Conservation (phyloP, 2,113 vertebrate genomes). For the Hippolais icterina region DNA sequence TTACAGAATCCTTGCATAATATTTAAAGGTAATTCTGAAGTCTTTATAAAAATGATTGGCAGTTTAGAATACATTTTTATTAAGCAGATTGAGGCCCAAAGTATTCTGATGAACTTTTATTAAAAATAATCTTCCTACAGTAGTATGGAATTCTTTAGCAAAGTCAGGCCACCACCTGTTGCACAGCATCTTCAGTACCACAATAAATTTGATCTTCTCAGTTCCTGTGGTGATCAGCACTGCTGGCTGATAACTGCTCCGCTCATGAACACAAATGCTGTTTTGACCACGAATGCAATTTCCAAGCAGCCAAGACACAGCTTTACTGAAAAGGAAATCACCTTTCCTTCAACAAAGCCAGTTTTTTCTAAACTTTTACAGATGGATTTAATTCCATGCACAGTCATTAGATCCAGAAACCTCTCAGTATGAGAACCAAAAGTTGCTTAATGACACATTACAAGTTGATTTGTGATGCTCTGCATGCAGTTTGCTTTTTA, state of each 20-base stretch:
- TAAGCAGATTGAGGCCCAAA: neutral
- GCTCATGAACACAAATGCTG: neutral
- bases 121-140: neutral
- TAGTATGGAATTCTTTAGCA: neutral
- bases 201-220: neutral
- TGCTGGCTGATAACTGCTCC: neutral
- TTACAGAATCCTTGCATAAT: neutral
- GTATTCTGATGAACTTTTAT: neutral
- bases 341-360: neutral
- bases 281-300: neutral
- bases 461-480: neutral
- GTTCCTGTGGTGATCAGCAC: neutral
- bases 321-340: slow-evolving; percentile 25
- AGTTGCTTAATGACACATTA: neutral
- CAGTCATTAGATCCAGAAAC: neutral
- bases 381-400: neutral
- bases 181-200: neutral
- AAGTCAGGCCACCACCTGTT: neutral
- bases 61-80: neutral
- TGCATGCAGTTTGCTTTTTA: neutral
- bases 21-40: neutral
- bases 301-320: neutral
- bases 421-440: slow-evolving; percentile 2
- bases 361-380: neutral
- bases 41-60: neutral